A percentile compares a stretch with the other conserved stretches of the same genome.
Evolutionary conservation across 1,140 invertebrate genomes (phyloP).

Genomic region (Tetramorium simillimum): DNA sequence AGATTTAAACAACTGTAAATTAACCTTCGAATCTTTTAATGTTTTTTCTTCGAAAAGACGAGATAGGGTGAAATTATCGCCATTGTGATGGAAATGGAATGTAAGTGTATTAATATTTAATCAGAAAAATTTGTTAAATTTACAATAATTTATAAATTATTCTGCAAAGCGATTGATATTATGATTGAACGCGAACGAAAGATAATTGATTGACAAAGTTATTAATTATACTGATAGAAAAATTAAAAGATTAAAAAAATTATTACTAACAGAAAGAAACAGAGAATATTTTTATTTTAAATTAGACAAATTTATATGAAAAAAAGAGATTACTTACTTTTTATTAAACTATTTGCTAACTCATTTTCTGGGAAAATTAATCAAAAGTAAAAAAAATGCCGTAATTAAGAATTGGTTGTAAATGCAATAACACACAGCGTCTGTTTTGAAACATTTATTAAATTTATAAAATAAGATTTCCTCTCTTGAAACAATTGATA

Average conservation of each 20-base stretch:
- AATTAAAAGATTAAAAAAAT: not conserved
- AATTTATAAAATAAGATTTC: not conserved
- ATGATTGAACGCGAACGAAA: not conserved
- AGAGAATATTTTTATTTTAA: not conserved
- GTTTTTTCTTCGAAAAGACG: slow-evolving; percentile 7
- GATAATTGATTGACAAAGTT: not conserved
- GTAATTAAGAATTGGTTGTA: not conserved
- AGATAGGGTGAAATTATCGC: not conserved
- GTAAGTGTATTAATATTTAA: not conserved
- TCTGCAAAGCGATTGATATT: not conserved
- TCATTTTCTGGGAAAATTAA: not conserved
- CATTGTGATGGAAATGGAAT: not conserved
- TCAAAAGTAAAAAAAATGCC: not conserved
- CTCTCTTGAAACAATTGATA: not conserved
- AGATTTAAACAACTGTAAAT: slow-evolving; percentile 36
- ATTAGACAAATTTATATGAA: not conserved
- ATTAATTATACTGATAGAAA: not conserved
- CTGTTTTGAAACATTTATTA: not conserved
- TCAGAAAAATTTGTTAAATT: not conserved
- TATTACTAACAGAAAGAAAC: not conserved
- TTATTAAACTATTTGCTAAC: not conserved
- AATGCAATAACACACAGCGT: not conserved
- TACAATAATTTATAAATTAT: not conserved
- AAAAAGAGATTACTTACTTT: not conserved
- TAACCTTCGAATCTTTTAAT: not conserved